Evolutionary conservation across 2,888 invertebrate species (phyloP), one percentile per base, ranked within the genome.

Genomic region (Synanthedon formicaeformis): DNA sequence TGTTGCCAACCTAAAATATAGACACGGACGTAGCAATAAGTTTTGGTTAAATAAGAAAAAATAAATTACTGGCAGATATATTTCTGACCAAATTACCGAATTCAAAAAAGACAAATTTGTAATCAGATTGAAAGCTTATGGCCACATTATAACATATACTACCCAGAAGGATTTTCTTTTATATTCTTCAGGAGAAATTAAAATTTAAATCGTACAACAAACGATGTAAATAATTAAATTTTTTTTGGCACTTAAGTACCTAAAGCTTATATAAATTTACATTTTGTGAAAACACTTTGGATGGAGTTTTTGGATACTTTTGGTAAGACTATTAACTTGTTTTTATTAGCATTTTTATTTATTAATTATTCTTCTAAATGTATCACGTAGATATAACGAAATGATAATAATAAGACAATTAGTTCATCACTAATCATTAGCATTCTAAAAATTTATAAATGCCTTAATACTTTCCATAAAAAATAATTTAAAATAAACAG

Each of bases 261-360:
- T 34, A 34, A 4, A 5, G 5, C 5, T 23, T 23, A 5, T 10
- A 34, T 34, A 34, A 34, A 34, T 34, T 34, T 34, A 6, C 6
- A 34, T 34, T 34, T 34, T 34, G 2, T 34, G 10, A 45, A 51
- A 53, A 53, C 55, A 50, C 52, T 61, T 64, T 69, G 65, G 60
- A 82, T 83, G 83, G 82, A 79, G 67, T 78, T 74, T 67, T 71
- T 80, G 59, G 78, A 81, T 66, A 74, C 74, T 51, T 65, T 75
- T 54, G 79, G 82, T 81, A 67, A 71, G 68, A 55, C 11, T 14
- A 27, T 27, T 34, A 10, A 34, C 34, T 23, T 8, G 10, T 34
- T 34, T 34, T 34, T 34, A 8, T 1, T 34, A 10, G 34, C 8
- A 34, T 34, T 6, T 6, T 8, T 3, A 3, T 34, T 34, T 34